phyloP scores from a whole-genome alignment of 2,113 vertebrate species.

The Mohoua ochrocephala region DNA sequence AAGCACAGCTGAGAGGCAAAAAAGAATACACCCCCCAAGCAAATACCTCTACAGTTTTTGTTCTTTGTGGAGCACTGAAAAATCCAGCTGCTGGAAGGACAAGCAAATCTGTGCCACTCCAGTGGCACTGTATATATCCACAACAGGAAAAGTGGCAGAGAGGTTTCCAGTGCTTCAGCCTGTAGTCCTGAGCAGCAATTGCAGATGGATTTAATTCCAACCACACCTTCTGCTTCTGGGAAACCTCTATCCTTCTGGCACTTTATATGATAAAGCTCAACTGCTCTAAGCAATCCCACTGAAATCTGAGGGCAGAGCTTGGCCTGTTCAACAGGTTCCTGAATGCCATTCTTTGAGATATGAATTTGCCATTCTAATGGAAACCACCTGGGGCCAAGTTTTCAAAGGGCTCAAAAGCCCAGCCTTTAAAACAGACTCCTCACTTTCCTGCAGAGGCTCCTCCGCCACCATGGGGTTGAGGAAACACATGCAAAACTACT shows the following conservation, averaged over 20 bases:
- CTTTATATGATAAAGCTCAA: background rate
- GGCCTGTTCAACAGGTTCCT: slow-evolving; percentile 32
- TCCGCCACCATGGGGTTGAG: background rate
- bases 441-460: background rate
- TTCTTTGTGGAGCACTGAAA: background rate
- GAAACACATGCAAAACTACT: background rate
- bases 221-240: slow-evolving; percentile 32
- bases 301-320: background rate
- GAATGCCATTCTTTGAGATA: slow-evolving; percentile 34
- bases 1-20: background rate
- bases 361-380: slow-evolving; percentile 47
- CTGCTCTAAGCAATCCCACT: slow-evolving; percentile 19
- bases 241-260: slow-evolving; percentile 9
- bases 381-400: slow-evolving; percentile 39
- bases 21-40: background rate
- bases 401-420: slow-evolving; percentile 30
- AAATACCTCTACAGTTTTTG: background rate
- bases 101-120: background rate
- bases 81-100: background rate
- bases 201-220: background rate
- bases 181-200: background rate
- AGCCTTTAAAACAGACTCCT: background rate
- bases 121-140: background rate
- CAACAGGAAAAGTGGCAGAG: background rate
- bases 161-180: background rate